Evolutionary conservation across 2,888 invertebrate species (phyloP).

Genomic region (Rosalia funebris): DNA sequence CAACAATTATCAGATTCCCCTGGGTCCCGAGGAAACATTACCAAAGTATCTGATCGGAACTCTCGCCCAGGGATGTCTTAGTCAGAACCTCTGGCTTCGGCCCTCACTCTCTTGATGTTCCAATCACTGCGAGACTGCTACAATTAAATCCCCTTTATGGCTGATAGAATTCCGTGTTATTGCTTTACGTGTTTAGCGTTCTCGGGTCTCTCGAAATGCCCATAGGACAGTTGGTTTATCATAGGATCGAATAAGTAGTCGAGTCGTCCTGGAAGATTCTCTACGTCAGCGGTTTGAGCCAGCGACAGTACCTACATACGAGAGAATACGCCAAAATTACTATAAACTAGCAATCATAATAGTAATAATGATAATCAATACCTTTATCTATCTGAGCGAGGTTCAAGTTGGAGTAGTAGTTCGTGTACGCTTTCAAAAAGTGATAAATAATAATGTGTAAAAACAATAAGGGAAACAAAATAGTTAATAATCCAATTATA

Average conservation of each 20-base stretch:
- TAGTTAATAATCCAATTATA: no score
- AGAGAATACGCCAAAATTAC: no score
- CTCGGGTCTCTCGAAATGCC: conserved; percentile 10
- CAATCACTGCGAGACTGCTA: conserved; percentile 60
- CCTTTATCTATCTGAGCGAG: no score
- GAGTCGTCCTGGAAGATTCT: conserved; percentile 16
- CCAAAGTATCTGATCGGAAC: conserved; percentile 46
- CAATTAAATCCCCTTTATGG: conserved; percentile 63
- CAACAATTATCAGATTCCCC: conserved; percentile 62
- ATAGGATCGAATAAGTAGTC: conserved; percentile 14
- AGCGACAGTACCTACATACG: no score
- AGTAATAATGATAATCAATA: no score
- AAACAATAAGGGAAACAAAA: no score
- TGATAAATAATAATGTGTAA: no score
- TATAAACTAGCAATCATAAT: no score
- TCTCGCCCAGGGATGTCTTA: conserved; percentile 55
- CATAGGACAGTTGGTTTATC: conserved; percentile 14
- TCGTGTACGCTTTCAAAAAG: no score
- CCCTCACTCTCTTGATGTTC: conserved; percentile 47
- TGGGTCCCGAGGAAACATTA: conserved; percentile 48
- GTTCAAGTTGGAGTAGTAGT: no score
- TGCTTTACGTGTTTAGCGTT: conserved; percentile 44
- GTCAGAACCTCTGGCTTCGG: conserved; percentile 54
- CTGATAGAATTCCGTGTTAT: conserved; percentile 60
- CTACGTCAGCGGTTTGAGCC: conserved; percentile 10